A percentile compares a stretch with the other conserved stretches of the same genome.
Conservation (phyloP, 2,113 vertebrate species). For the Potamarius usumacintae region DNA sequence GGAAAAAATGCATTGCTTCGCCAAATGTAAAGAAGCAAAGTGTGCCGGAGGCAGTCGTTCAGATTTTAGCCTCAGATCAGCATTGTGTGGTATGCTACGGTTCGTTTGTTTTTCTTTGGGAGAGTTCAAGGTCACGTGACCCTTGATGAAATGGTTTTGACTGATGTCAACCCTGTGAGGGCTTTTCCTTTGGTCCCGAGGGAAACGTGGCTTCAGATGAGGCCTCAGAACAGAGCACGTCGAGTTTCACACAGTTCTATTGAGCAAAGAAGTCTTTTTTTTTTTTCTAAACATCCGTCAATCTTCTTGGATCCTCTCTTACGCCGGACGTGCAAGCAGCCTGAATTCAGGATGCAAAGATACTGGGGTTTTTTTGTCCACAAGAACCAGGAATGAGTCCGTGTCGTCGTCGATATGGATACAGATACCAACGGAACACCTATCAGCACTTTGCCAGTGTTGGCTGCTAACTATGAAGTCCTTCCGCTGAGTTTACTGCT, state of each 20-base stretch:
- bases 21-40: background rate
- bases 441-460: too few relatives aligned
- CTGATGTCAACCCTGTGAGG: background rate
- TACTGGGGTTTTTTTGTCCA: too few relatives aligned
- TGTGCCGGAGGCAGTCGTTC: background rate
- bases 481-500: background rate
- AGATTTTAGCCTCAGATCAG: background rate
- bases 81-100: background rate
- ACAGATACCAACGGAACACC: too few relatives aligned
- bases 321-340: background rate
- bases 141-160: background rate
- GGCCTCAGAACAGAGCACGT: background rate
- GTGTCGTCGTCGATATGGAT: too few relatives aligned
- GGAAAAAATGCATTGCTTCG: background rate
- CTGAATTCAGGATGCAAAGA: background rate
- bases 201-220: background rate
- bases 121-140: conserved; percentile 6
- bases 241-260: background rate
- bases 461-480: background rate
- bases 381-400: too few relatives aligned
- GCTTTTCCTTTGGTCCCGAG: background rate
- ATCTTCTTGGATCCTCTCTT: background rate
- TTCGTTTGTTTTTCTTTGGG: background rate
- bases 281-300: background rate
- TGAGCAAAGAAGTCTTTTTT: background rate